Evolutionary conservation across 2,113 vertebrate genomes (phyloP), one percentile per base, ranked within the genome.

Genomic region (Pipa parva): DNA sequence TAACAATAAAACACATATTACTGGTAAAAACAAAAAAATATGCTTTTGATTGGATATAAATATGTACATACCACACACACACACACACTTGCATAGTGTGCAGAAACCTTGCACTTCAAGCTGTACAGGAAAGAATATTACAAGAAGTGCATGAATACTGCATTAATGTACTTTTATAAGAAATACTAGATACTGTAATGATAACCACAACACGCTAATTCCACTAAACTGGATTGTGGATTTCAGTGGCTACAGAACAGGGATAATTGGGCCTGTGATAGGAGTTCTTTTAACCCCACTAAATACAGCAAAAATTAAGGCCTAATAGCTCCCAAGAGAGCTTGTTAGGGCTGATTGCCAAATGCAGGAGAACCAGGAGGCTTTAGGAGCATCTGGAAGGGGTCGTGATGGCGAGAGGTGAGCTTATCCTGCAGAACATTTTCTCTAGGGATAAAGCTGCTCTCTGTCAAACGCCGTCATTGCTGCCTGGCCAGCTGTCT

Each of bases 271-370:
- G 48, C 49, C 48, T 61, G 58, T 70, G 49, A 61, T 70, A 29
- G 36, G 58, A 60, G 65, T 95, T 92, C 91, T 93, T 90, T 89
- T 86, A 90, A 89, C 89, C 89, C 73, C 88, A 94, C 93, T 94
- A 96, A 93, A 92, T 91, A 93, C 92, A 91, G 93, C 92, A 90
- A 93, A 88, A 88, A 91, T 91, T 90, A 83, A 85, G 88, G 88
- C 85, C 91, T 90, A 92, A 91, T 87, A 88, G 91, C 89, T 95
- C 95, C 93, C 84, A 78, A 72, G 95, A 95, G 97, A 95, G 90
- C 95, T 97, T 93, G 95, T 97, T 94, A 96, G 93, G 94, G 93
- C 94, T 95, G 93, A 97, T 93, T 96, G 95, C 94, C 95, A 94
- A 92, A 92, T 48, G 48, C 52, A 93, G 94, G 93, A 92, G 95